Conservation (phyloP, 2,888 invertebrate species). For the Cantharis rufa region DNA sequence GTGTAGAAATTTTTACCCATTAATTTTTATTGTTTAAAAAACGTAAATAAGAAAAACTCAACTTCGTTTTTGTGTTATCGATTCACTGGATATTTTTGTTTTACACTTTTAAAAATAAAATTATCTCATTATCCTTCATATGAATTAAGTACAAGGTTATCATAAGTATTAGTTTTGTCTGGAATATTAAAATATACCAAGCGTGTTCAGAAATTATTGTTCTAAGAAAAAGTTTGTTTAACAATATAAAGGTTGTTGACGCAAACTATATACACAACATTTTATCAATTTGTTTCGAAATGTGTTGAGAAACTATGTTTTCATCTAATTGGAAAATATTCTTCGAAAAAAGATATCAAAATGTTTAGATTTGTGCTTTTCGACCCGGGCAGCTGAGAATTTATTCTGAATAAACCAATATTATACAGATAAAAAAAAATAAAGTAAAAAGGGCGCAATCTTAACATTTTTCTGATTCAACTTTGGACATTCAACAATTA, state of each 20-base stretch:
- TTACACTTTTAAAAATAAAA: neutral
- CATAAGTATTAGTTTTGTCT: neutral
- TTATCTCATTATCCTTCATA: neutral
- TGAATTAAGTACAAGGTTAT: neutral
- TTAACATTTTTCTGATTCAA: too few relatives aligned
- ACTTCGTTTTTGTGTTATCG: neutral
- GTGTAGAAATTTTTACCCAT: neutral
- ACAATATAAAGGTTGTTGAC: neutral
- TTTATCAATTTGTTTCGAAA: neutral
- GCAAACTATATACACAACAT: neutral
- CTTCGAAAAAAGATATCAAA: neutral
- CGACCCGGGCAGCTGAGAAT: too few relatives aligned
- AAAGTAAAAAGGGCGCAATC: too few relatives aligned
- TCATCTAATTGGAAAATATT: neutral
- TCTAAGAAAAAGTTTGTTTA: neutral
- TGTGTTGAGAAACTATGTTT: neutral
- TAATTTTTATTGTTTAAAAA: neutral
- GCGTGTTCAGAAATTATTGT: neutral
- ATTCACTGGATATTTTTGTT: neutral
- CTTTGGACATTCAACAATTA: too few relatives aligned
- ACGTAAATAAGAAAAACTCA: neutral
- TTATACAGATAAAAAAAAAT: too few relatives aligned
- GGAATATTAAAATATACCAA: neutral
- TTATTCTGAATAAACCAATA: too few relatives aligned
- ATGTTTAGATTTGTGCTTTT: neutral